A percentile compares a stretch with the other conserved stretches of the same genome.
Evolutionary conservation across 2,797 vertebrate species (phyloP).

Genomic region (Lepilemur septentrionalis): DNA sequence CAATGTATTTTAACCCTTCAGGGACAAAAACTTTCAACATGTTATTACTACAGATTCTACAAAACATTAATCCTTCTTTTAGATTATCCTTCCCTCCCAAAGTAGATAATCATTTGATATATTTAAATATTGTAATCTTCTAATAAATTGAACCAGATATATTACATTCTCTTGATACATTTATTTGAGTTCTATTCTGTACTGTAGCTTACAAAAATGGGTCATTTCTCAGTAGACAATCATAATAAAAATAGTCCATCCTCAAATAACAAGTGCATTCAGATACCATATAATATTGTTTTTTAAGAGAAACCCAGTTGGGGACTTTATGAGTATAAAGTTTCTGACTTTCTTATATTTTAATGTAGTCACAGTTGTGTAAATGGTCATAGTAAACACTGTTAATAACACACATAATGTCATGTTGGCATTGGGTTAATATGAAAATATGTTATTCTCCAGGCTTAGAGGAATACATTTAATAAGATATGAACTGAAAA

Average conservation of each 20-base stretch:
- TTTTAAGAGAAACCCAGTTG: constrained; percentile 53
- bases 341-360: constrained; percentile 54
- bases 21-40: background rate
- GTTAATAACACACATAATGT: constrained; percentile 43
- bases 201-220: constrained; percentile 48
- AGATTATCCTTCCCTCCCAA: background rate
- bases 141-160: constrained; percentile 46
- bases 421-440: background rate
- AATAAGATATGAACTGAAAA: constrained; percentile 47
- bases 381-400: constrained; percentile 14
- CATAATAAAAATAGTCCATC: constrained; percentile 52
- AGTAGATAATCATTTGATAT: constrained; percentile 32
- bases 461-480: constrained; percentile 29
- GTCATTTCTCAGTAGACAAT: constrained; percentile 61
- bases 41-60: background rate
- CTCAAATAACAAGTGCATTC: constrained; percentile 52
- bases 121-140: constrained; percentile 59
- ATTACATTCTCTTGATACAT: constrained; percentile 34
- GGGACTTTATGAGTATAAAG: background rate
- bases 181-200: background rate
- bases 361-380: constrained; percentile 8
- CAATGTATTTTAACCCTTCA: background rate
- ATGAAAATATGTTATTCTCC: constrained; percentile 37
- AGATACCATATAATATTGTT: background rate
- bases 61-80: constrained; percentile 46